Conservation (phyloP, 1,140 invertebrate genomes). For the Heliconius hewitsoni region DNA sequence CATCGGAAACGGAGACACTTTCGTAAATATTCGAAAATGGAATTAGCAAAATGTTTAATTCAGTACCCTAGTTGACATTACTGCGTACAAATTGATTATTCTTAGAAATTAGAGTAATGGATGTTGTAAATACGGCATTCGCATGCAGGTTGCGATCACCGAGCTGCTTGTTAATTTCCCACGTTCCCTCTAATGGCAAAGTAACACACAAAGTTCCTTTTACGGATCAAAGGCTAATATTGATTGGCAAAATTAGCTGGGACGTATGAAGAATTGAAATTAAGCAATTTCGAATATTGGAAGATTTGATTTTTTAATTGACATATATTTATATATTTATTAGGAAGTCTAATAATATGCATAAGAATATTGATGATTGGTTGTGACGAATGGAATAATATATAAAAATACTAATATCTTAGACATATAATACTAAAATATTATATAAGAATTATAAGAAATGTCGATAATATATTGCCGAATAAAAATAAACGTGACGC, state of each 20-base stretch:
- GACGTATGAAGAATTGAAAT: slow-evolving; percentile 49
- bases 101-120: slow-evolving; percentile 53
- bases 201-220: slow-evolving; percentile 64
- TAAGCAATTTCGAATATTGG: neutral
- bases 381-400: too few relatives aligned
- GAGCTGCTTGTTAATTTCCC: slow-evolving; percentile 66
- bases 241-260: slow-evolving; percentile 56
- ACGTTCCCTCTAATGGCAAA: slow-evolving; percentile 64
- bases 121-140: slow-evolving; percentile 61
- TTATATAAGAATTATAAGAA: too few relatives aligned
- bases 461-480: neutral
- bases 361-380: too few relatives aligned
- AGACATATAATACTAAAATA: too few relatives aligned
- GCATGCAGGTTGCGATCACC: slow-evolving; percentile 59
- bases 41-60: slow-evolving; percentile 45
- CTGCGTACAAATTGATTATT: slow-evolving; percentile 57
- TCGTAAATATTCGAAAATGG: slow-evolving; percentile 12
- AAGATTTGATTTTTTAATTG: neutral
- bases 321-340: neutral
- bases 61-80: slow-evolving; percentile 54
- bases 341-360: neutral
- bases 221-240: slow-evolving; percentile 54
- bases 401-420: too few relatives aligned
- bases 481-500: neutral
- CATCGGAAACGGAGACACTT: neutral